These are phyloP conservation scores for Stictocephala bisonia DNA, from an alignment of 2,888 invertebrate species.

Conservation along the genomic window DNA sequence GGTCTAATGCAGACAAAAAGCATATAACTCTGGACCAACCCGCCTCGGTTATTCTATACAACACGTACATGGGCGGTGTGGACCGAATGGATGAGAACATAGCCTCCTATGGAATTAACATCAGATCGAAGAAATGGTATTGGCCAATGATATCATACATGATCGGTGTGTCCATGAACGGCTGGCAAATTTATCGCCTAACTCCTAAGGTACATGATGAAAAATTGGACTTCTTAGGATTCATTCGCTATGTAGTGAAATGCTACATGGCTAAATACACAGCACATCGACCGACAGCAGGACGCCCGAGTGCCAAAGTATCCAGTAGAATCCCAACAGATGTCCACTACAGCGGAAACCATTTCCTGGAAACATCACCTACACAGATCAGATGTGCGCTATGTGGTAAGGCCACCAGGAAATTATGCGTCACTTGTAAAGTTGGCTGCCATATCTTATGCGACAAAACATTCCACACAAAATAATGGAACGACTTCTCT, in stretches of 20 bases:
- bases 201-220: slow-evolving; percentile 21
- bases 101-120: slow-evolving; percentile 55
- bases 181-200: not conserved
- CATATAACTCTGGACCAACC: not conserved
- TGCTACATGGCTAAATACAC: slow-evolving; percentile 25
- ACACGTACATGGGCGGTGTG: slow-evolving; percentile 56
- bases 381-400: not conserved
- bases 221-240: slow-evolving; percentile 12
- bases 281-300: slow-evolving; percentile 15
- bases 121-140: slow-evolving; percentile 57
- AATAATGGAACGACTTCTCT: no score
- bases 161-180: slow-evolving; percentile 17
- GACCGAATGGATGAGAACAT: slow-evolving; percentile 58
- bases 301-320: slow-evolving; percentile 16
- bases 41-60: slow-evolving; percentile 5
- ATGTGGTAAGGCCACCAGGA: not conserved
- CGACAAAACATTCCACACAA: not conserved
- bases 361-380: not conserved
- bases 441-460: not conserved
- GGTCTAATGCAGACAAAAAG: slow-evolving; percentile 24
- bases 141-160: slow-evolving; percentile 43
- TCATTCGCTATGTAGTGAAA: slow-evolving; percentile 25
- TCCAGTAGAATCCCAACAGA: slow-evolving; percentile 8
- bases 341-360: not conserved
- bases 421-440: not conserved